A percentile compares a stretch with the other conserved stretches of the same genome.
phyloP scores from a whole-genome alignment of 2,888 invertebrate genomes.

The Marasmarcha lunaedactyla region DNA sequence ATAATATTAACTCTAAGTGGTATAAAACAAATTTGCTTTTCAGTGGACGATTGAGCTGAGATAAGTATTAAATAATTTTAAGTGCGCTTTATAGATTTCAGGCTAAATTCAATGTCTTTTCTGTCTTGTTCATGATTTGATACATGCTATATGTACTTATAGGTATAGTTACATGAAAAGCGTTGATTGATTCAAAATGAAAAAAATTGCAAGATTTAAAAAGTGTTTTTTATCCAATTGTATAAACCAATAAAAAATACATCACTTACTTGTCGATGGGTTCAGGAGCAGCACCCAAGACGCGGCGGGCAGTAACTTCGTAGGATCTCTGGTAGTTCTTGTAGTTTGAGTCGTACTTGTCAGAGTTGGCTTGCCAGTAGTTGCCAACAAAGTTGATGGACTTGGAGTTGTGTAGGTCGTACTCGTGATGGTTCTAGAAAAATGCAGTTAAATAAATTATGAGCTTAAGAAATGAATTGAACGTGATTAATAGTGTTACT shows the following conservation, averaged over 20 bases:
- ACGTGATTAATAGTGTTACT: neutral
- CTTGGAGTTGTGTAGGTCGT: slow-evolving; percentile 39
- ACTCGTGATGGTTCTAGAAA: slow-evolving; percentile 40
- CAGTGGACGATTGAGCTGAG: no score
- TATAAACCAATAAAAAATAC: no score
- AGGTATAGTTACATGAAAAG: no score
- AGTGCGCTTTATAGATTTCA: no score
- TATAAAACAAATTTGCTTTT: no score
- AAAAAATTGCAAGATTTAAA: neutral
- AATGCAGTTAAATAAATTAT: neutral
- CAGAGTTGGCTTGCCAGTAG: slow-evolving; percentile 62
- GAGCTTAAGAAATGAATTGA: neutral
- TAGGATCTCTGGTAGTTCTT: slow-evolving; percentile 60
- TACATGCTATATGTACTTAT: no score
- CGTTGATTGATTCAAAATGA: no score
- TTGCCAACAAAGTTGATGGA: slow-evolving; percentile 68
- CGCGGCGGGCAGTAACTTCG: slow-evolving; percentile 65
- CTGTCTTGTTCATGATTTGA: no score
- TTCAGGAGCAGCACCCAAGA: slow-evolving; percentile 37
- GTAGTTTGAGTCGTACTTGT: slow-evolving; percentile 37
- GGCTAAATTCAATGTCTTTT: no score
- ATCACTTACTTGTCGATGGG: slow-evolving; percentile 24
- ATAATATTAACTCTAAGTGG: no score
- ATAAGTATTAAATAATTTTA: no score
- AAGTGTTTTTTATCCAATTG: neutral